Conservation (phyloP, 2,113 vertebrate genomes). For the human region GRCh38 chr2:220349001-220349500, state of each 20-base stretch:
- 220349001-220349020: background rate
- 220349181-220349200: background rate
- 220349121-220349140: background rate
- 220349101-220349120: background rate
- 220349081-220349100: background rate
- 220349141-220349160: background rate
- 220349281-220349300: background rate
- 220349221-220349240: background rate
- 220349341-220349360: background rate
- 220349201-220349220: background rate
- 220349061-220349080: background rate
- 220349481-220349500: background rate
- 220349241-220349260: background rate
- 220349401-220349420: background rate
- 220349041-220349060: background rate
- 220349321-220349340: background rate
- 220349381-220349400: background rate
- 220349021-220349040: background rate
- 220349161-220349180: background rate
- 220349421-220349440: background rate
- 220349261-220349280: background rate
- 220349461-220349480: background rate
- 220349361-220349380: background rate
- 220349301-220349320: background rate
- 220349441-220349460: background rate